Evolutionary conservation across 2,113 vertebrate genomes (phyloP).

Genomic region (Amazona vittata): DNA sequence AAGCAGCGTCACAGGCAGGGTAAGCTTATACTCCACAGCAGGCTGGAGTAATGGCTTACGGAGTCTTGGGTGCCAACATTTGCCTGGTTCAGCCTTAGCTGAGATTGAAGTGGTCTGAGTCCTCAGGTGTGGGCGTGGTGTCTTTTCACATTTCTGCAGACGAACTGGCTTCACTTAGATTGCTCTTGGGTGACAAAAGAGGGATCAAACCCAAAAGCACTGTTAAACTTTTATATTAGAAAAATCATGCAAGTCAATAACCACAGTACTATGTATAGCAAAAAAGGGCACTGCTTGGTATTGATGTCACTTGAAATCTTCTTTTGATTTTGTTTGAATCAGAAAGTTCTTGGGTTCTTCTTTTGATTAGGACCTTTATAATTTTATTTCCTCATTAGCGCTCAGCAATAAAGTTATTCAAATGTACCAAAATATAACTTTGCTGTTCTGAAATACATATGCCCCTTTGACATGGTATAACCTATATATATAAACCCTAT

Average conservation of each 20-base stretch:
- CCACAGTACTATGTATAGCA: background rate
- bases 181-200: background rate
- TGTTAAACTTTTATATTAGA: background rate
- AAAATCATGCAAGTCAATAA: background rate
- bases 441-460: background rate
- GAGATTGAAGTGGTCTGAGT: background rate
- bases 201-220: background rate
- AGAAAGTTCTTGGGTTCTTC: background rate
- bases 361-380: background rate
- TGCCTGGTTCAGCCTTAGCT: background rate
- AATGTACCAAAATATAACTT: background rate
- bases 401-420: background rate
- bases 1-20: background rate
- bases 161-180: background rate
- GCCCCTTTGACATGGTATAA: background rate
- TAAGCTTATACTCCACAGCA: background rate
- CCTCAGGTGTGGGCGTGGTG: background rate
- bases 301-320: background rate
- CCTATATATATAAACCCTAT: background rate
- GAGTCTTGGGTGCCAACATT: background rate
- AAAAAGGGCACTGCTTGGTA: background rate
- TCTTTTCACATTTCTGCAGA: background rate
- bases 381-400: background rate
- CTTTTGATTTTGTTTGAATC: background rate
- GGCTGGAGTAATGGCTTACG: background rate